Evolutionary conservation across 2,888 invertebrate species (phyloP).

Genomic region (Ligdia adustata): DNA sequence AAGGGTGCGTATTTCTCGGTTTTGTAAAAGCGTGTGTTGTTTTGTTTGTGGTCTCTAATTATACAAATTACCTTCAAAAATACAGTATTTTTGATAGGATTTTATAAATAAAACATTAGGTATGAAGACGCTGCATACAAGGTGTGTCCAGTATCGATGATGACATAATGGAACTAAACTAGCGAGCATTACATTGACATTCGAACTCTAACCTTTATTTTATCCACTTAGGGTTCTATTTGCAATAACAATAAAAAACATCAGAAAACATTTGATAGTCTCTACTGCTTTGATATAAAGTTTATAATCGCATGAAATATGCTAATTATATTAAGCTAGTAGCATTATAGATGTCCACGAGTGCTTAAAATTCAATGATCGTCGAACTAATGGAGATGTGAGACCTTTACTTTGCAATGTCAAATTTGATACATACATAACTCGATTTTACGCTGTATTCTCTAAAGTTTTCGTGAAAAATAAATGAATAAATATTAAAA

Average conservation of each 20-base stretch:
- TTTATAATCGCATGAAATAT: constrained; percentile 6
- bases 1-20: too few relatives aligned
- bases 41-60: too few relatives aligned
- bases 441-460: too few relatives aligned
- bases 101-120: neutral
- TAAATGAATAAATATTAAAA: too few relatives aligned
- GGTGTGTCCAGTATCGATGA: constrained; percentile 43
- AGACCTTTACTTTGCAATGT: constrained; percentile 20
- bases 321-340: constrained; percentile 1
- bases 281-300: neutral
- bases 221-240: constrained; percentile 20
- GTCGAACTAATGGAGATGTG: constrained; percentile 12
- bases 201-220: constrained; percentile 28
- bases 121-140: constrained; percentile 32
- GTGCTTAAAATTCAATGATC: constrained; percentile 18
- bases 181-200: constrained; percentile 36
- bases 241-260: constrained; percentile 2
- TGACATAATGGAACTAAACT: constrained; percentile 44
- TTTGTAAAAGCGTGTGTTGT: too few relatives aligned
- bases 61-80: too few relatives aligned
- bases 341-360: constrained; percentile 1
- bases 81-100: too few relatives aligned
- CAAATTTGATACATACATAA: too few relatives aligned
- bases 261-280: neutral
- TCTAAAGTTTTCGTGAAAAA: too few relatives aligned